These are phyloP conservation scores for Daktulosphaira vitifoliae DNA, from an alignment of 1,140 invertebrate species.

Conservation along the genomic window DNA sequence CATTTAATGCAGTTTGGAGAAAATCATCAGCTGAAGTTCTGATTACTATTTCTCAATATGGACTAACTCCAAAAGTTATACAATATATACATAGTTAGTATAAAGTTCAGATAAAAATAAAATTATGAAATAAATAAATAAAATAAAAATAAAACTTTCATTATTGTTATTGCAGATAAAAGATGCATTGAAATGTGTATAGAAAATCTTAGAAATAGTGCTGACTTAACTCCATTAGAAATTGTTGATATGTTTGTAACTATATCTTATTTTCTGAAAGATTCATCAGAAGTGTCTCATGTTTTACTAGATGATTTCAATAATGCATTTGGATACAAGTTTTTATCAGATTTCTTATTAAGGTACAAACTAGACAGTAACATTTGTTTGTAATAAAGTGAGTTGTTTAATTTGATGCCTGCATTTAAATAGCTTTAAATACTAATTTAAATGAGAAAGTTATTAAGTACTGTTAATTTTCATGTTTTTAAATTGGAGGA, in stretches of 20 bases:
- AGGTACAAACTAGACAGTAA: no score
- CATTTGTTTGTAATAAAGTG: no score
- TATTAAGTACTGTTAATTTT: no score
- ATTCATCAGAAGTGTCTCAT: slow-evolving; percentile 94
- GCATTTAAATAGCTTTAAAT: no score
- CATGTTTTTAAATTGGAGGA: no score
- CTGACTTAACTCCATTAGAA: slow-evolving; percentile 86
- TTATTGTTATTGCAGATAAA: slow-evolving; percentile 64
- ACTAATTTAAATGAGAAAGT: no score
- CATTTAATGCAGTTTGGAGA: slow-evolving; percentile 89
- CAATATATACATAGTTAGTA: slow-evolving; percentile 92
- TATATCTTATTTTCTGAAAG: slow-evolving; percentile 95
- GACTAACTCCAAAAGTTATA: slow-evolving; percentile 82
- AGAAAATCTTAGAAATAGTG: slow-evolving; percentile 92
- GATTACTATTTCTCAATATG: slow-evolving; percentile 89
- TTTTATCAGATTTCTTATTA: slow-evolving; percentile 87
- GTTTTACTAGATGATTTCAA: slow-evolving; percentile 91
- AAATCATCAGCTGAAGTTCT: slow-evolving; percentile 94
- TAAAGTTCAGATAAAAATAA: no score
- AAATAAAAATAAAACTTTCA: background rate
- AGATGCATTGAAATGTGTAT: slow-evolving; percentile 89
- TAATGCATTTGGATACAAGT: slow-evolving; percentile 86
- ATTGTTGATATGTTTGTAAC: slow-evolving; percentile 98
- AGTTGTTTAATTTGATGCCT: no score
- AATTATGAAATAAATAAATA: slow-evolving; percentile 11